Evolutionary conservation across 2,888 invertebrate genomes (phyloP).

Genomic region (Sesamia inferens): DNA sequence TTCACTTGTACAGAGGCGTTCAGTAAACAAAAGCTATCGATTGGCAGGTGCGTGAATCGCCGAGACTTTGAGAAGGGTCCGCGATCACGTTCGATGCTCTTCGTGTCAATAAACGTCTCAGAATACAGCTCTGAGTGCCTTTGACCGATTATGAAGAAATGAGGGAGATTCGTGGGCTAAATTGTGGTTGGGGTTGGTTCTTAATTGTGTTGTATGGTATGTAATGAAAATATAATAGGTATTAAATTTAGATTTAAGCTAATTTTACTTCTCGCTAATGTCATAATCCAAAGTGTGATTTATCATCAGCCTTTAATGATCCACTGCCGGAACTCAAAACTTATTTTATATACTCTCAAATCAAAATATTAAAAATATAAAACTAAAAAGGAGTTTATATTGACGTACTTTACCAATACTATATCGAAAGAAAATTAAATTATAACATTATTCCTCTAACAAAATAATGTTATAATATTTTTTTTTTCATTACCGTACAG

Average conservation of each 20-base stretch:
- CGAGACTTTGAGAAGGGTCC: conserved; percentile 74
- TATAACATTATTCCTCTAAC: no score
- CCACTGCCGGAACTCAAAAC: no score
- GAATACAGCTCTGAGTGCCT: conserved; percentile 61
- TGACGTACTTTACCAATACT: no score
- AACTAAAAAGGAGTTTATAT: no score
- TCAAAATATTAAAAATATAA: no score
- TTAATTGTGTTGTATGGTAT: neutral
- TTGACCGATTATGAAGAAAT: conserved; percentile 65
- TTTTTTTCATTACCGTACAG: no score
- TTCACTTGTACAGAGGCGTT: conserved; percentile 57
- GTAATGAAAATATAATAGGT: neutral
- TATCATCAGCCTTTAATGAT: no score
- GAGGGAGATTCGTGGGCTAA: conserved; percentile 29
- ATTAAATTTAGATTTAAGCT: no score
- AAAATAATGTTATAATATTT: no score
- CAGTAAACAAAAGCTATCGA: conserved; percentile 72
- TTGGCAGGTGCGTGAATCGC: conserved; percentile 70
- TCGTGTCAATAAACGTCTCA: conserved; percentile 69
- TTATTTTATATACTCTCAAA: no score
- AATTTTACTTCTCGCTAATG: neutral
- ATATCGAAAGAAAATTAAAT: no score
- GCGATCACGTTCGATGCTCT: conserved; percentile 56
- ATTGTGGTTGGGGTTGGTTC: neutral
- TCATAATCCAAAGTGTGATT: neutral